Evolutionary conservation across 2,888 invertebrate species (phyloP), one percentile per base, ranked within the genome.

Genomic region (Phalera bucephala): DNA sequence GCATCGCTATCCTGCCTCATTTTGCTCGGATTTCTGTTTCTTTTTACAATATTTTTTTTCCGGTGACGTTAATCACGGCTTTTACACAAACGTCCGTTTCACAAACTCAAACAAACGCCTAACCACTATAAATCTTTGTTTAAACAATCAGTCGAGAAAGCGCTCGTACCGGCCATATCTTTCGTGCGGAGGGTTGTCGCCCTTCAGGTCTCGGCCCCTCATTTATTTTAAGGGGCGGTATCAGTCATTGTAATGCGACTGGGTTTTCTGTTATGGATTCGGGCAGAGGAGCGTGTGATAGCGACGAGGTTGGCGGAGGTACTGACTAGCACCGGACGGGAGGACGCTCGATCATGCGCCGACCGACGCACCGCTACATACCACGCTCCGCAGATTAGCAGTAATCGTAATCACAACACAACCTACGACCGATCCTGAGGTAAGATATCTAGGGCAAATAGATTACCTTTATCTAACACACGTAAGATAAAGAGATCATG

Each of bases 331-430:
- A 52, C 55, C 61, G 64, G 64, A 61, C 58, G 51, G 61, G 49
- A 54, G 65, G 71, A 58, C 64, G 68, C 67, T 70, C 76, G 86
- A 73, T 83, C 86, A 88, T 87, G 86, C 86, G 87, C 87, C 64
- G 68, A 74, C 59, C 62, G 63, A 53, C 60, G 61, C 45, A 52
- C 43, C 58, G 57, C 52, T 40, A 45, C 38, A 28, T 50, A 42
- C 53, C 54, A 50, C 52, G 63, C 57, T 61, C 59, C 42, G 57
- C 64, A 72, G 72, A 79, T 79, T 78, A 78, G 55, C 64, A 51
- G 80, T 72, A 74, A 67, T 25, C 10, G 11, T 7, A 25, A 10
- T 8, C 2, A 22, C 22, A 22, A 17, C 17, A 17, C 51, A 57
- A 64, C 48, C 36, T 43, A 45, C 51, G 45, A 59, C 52, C 37